These are phyloP conservation scores for Acleris literana DNA, from an alignment of 2,888 invertebrate genomes.

Conservation along the genomic window DNA sequence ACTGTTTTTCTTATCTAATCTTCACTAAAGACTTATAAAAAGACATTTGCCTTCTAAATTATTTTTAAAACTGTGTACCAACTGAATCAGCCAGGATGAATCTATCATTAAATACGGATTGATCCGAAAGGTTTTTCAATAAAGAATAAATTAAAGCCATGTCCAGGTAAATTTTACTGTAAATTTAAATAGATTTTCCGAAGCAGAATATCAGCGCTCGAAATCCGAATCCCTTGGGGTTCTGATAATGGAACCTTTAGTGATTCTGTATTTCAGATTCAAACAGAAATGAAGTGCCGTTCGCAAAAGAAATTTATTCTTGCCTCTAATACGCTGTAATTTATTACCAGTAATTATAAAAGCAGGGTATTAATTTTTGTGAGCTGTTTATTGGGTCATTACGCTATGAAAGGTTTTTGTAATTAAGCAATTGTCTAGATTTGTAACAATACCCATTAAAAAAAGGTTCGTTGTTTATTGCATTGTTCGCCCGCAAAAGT, in stretches of 20 bases:
- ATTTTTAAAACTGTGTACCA: not conserved
- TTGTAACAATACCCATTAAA: too few relatives aligned
- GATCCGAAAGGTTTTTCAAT: constrained; percentile 1
- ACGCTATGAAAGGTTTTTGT: not conserved
- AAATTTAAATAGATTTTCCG: constrained; percentile 24
- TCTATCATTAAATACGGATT: not conserved
- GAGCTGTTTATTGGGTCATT: not conserved
- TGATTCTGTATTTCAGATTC: constrained; percentile 24
- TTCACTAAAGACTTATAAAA: not conserved
- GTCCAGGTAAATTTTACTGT: constrained; percentile 12
- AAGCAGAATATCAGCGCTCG: constrained; percentile 22
- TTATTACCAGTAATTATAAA: constrained; percentile 16
- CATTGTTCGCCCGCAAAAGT: too few relatives aligned
- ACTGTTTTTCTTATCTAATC: too few relatives aligned
- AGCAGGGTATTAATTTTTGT: not conserved
- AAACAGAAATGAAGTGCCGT: constrained; percentile 8
- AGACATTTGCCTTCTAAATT: not conserved
- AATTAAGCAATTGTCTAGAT: too few relatives aligned
- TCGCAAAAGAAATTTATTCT: constrained; percentile 17
- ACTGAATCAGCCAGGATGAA: not conserved
- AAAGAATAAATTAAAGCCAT: constrained; percentile 11
- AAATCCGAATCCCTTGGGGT: constrained; percentile 9
- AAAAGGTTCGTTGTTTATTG: too few relatives aligned
- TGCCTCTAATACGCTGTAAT: constrained; percentile 3
- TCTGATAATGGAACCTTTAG: constrained; percentile 29